A percentile compares a stretch with the other conserved stretches of the same genome.
Conservation (phyloP, 2,888 invertebrate genomes). For the Agrochola litura region DNA sequence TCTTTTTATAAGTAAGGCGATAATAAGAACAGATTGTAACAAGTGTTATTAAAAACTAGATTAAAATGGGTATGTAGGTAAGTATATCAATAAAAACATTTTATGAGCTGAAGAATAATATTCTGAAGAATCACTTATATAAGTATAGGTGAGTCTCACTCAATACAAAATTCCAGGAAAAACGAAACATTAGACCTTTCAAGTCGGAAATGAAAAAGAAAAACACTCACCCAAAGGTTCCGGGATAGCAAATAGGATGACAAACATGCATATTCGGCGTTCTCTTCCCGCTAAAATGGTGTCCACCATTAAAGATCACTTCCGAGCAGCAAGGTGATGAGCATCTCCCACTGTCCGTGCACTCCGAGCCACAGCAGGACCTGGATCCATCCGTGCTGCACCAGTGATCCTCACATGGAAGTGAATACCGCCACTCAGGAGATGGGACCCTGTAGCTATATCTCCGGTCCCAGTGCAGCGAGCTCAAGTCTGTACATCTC, state of each 20-base stretch:
- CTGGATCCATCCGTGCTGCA: slow-evolving; percentile 79
- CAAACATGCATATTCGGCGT: slow-evolving; percentile 78
- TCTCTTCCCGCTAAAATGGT: slow-evolving; percentile 85
- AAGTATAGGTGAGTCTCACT: neutral
- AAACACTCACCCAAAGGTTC: slow-evolving; percentile 85
- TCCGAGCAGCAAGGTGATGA: slow-evolving; percentile 89
- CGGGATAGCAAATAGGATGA: slow-evolving; percentile 83
- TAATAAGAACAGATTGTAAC: neutral
- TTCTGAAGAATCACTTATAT: neutral
- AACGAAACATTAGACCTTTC: neutral
- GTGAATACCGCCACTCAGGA: slow-evolving; percentile 83
- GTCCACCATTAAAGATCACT: slow-evolving; percentile 89
- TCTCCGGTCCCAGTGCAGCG: slow-evolving; percentile 79
- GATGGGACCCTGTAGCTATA: slow-evolving; percentile 75
- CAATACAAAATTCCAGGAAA: neutral
- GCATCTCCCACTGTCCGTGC: slow-evolving; percentile 85
- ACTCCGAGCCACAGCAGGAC: slow-evolving; percentile 82
- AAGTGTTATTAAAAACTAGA: slow-evolving; percentile 2
- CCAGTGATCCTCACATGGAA: slow-evolving; percentile 82
- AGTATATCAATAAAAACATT: neutral
- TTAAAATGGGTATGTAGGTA: neutral
- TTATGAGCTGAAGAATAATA: neutral
- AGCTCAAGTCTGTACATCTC: slow-evolving; percentile 81
- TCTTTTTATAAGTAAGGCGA: neutral
- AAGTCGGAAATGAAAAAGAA: neutral